A percentile compares a stretch with the other conserved stretches of the same genome.
These are phyloP conservation scores for Rhynchomys soricoides DNA, from an alignment of 2,113 vertebrate genomes.

Conservation along the genomic window DNA sequence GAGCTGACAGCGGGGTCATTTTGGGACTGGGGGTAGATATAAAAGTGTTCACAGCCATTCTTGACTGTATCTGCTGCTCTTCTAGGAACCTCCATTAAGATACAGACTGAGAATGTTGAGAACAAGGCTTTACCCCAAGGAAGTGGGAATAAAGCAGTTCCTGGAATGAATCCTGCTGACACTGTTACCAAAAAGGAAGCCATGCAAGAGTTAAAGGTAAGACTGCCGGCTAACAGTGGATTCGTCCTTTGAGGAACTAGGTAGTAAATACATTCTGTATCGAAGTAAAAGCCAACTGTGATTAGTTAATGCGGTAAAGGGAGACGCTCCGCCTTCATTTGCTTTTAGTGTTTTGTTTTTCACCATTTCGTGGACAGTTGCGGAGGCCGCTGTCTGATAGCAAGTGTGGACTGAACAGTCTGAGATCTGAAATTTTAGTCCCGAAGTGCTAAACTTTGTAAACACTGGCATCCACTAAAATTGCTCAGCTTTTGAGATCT, in stretches of 20 bases:
- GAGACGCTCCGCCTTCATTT: not conserved
- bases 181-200: constrained; percentile 85
- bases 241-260: not conserved
- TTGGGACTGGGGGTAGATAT: not conserved
- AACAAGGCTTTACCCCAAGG: constrained; percentile 82
- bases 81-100: constrained; percentile 87
- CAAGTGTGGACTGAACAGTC: not conserved
- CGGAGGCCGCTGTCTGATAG: not conserved
- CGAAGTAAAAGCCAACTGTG: not conserved
- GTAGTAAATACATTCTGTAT: not conserved
- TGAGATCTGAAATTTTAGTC: not conserved
- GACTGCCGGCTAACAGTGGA: constrained; percentile 18
- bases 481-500: not conserved
- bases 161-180: constrained; percentile 85
- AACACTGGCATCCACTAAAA: not conserved
- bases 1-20: not conserved
- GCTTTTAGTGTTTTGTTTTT: not conserved
- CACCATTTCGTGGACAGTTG: not conserved
- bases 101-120: constrained; percentile 87
- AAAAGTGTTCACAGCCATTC: not conserved
- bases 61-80: constrained; percentile 56
- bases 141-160: constrained; percentile 85
- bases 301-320: not conserved
- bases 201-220: constrained; percentile 89
- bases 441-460: not conserved